These are phyloP conservation scores for Solenodon paradoxus DNA, from an alignment of 2,113 vertebrate species.

Conservation along the genomic window DNA sequence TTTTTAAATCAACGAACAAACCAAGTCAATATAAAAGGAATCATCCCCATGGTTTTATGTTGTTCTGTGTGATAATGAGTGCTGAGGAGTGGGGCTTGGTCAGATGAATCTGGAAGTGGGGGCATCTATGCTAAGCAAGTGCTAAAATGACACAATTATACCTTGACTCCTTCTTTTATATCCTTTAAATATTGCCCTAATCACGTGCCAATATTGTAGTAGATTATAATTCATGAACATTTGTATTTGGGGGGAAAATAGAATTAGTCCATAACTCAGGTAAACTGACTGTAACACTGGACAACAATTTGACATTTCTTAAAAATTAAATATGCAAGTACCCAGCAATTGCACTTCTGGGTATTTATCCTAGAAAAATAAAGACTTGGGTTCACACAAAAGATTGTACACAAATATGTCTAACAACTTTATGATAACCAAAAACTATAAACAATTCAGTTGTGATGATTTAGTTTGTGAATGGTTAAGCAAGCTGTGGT, in stretches of 20 bases:
- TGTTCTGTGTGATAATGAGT: neutral
- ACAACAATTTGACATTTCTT: neutral
- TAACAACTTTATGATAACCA: neutral
- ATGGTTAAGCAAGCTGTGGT: neutral
- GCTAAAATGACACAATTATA: slow-evolving; percentile 70
- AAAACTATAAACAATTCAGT: neutral
- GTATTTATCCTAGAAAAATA: neutral
- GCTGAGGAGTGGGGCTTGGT: slow-evolving; percentile 1
- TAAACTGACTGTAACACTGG: slow-evolving; percentile 23
- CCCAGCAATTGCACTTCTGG: neutral
- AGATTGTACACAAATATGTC: neutral
- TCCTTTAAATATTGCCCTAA: slow-evolving; percentile 75
- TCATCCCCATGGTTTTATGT: neutral
- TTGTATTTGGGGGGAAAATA: slow-evolving; percentile 58
- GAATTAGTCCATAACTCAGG: slow-evolving; percentile 66
- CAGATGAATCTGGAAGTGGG: slow-evolving; percentile 50
- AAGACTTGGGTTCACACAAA: neutral
- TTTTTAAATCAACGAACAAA: neutral
- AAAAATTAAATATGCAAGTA: neutral
- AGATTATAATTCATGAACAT: slow-evolving; percentile 73
- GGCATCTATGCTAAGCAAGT: slow-evolving; percentile 72
- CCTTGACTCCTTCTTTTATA: slow-evolving; percentile 71
- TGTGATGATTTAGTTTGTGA: no score
- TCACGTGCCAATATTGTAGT: slow-evolving; percentile 73
- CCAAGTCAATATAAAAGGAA: slow-evolving; percentile 3